A percentile compares a stretch with the other conserved stretches of the same genome.
Evolutionary conservation across 2,888 invertebrate species (phyloP).

Genomic region (Sinodicranocentrus sp.): DNA sequence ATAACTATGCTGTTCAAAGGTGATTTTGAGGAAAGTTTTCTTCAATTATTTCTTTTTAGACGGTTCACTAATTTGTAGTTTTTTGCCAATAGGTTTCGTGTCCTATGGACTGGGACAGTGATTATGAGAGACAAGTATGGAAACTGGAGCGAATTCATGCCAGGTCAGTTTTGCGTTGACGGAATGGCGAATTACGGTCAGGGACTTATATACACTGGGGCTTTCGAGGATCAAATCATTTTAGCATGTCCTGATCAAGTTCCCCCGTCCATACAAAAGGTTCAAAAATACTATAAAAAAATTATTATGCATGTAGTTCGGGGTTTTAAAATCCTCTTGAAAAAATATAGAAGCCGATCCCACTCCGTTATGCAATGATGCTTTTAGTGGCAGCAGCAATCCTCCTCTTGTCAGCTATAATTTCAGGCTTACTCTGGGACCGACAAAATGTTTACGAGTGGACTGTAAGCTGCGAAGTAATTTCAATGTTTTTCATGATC

Average conservation of each 20-base stretch:
- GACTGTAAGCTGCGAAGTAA: conserved; percentile 67
- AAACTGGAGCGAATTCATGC: conserved; percentile 37
- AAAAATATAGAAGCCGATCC: conserved; percentile 53
- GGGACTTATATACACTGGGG: conserved; percentile 19
- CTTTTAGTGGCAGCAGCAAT: conserved; percentile 41
- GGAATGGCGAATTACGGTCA: conserved; percentile 45
- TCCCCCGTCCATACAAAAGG: conserved; percentile 1
- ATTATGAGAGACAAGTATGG: conserved; percentile 45
- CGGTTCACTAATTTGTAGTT: background rate
- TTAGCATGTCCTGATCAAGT: conserved; percentile 42
- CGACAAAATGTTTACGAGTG: conserved; percentile 67
- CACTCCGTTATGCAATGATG: conserved; percentile 55
- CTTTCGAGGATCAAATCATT: conserved; percentile 46
- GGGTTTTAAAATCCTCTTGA: background rate
- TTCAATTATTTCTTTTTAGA: background rate
- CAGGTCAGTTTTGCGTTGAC: conserved; percentile 47
- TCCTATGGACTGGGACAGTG: conserved; percentile 60
- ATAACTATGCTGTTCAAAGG: conserved; percentile 27
- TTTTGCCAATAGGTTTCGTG: conserved; percentile 46
- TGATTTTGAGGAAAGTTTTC: background rate
- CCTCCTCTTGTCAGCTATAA: conserved; percentile 48
- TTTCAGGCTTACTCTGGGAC: conserved; percentile 62
- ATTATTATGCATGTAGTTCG: no score
- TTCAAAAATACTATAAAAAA: conserved; percentile 5
- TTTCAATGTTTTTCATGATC: conserved; percentile 69